Evolutionary conservation across 53 echinoderm and acorn worm species (phyloP), one percentile per base, ranked within the genome.

Genomic region (Holothuria scabra): DNA sequence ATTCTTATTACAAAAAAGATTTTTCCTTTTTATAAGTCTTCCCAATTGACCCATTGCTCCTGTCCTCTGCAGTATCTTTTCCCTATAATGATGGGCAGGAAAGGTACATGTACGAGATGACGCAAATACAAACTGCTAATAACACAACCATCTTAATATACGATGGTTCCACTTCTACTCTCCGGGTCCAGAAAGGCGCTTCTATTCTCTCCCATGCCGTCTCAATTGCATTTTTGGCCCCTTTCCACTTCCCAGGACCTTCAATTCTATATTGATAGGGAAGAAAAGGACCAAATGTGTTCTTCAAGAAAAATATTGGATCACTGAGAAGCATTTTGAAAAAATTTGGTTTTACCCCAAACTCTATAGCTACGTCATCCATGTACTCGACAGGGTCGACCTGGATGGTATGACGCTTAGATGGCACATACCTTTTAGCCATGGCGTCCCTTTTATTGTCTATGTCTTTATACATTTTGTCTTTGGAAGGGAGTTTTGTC

Each of bases 191-290:
- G 3, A 85, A 79, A 1, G 92, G 88, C 10, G 70, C 69, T 13
- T 85, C 62, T 41, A 82, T 31, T 8, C 82, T 28, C 28, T 86
- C 80, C 86, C 86, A 89, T 28, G 86, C 79, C 12, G 88, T 90
- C 22, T 85, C 67, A 33, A 94, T 94, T 65, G 92, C 92, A 14
- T 88, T 76, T n/a, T 82, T 72, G 2, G 95, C 95, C 1, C 90
- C 95, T 16, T 33, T 62, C 90, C 87, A 92, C 66, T 87, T 92
- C 1, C 94, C 94, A 20, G 94, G 94, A 29, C 94, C 94, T 4
- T 83, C 63, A 28, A 94, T 61, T 20, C 95, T 92, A 48, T 92
- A 94, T 74, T 92, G 92, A 57, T 82, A 94, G 3, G 94, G 87
- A 31, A 71, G 25, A 35, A 28, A 64, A 10, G 91, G 87, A 29